Conservation (phyloP, 2,113 vertebrate species). For the Ceyx melanurus region DNA sequence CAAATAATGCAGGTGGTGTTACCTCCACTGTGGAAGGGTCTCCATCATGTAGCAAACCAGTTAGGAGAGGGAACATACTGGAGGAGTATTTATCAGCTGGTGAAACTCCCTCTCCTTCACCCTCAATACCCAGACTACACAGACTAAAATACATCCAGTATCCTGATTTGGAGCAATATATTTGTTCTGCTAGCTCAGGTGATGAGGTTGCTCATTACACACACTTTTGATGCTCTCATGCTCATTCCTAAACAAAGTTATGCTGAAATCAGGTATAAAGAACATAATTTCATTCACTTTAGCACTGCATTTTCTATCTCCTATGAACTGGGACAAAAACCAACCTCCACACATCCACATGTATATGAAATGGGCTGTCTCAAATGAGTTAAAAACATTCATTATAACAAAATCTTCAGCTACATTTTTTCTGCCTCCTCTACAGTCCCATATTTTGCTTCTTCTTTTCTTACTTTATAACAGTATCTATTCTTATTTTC, state of each 20-base stretch:
- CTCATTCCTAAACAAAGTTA: background rate
- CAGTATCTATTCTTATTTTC: background rate
- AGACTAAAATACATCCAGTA: background rate
- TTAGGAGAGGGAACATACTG: background rate
- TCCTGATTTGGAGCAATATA: background rate
- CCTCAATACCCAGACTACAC: background rate
- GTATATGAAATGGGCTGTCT: background rate
- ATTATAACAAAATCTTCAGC: background rate
- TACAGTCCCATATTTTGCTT: background rate
- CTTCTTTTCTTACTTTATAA: conserved; percentile 6
- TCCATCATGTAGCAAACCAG: background rate
- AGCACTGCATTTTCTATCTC: background rate
- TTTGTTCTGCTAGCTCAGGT: background rate
- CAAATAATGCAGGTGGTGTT: background rate
- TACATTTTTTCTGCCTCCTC: background rate
- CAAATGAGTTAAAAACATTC: background rate
- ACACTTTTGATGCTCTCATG: background rate
- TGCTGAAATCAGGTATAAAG: background rate
- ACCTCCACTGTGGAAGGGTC: rapidly evolving
- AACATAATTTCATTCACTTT: background rate
- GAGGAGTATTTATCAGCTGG: background rate
- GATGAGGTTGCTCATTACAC: background rate
- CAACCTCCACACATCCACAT: background rate
- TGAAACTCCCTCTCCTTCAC: background rate
- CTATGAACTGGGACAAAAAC: background rate